Evolutionary conservation across 2,113 vertebrate genomes (phyloP), one percentile per base, ranked within the genome.

Genomic region (Chloropsis hardwickii): DNA sequence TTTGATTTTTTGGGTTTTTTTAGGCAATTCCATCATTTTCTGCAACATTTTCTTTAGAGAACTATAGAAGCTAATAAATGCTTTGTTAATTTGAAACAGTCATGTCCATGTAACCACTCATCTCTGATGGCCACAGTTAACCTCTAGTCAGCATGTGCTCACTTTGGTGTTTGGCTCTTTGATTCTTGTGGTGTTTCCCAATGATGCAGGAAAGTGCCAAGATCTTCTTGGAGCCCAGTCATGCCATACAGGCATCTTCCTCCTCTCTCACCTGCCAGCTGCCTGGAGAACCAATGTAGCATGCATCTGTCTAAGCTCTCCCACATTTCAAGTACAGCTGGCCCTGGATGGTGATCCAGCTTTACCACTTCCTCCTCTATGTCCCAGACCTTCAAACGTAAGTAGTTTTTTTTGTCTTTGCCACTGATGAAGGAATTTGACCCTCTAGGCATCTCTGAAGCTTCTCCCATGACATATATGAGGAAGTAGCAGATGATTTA

Each of bases 81-180:
- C 81, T 86, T 97, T 1, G 2, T 96, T 97, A 93, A 97, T 85
- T 96, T 97, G 95, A 94, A 97, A 86, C 1, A 7, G 82, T 56
- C 25, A 66, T 64, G 58, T 95, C 86, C 90, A 22, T n/a, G 79
- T 91, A 96, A 96, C 79, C 84, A 70, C 70, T 97, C 93, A 89
- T 92, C 91, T 96, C 89, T 97, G 96, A 96, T 10, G 28, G 85
- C 82, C 29, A 20, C 93, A 95, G 94, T 97, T 98, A 96, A 95
- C 89, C 92, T 96, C 69, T 28, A 71, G 70, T 35, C 65, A 83
- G n/a, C 6, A 22, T 2, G 25, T 19, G 5, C 69, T 90, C 12
- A 6, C 47, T 90, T 90, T 85, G 56, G 48, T 10, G 4, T 69
- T 79, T 81, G 86, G 23, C 50, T 92, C 53, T 86, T 94, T 88